These are phyloP conservation scores for Smittia sp. DNA, from an alignment of 2,888 invertebrate species.

Conservation along the genomic window DNA sequence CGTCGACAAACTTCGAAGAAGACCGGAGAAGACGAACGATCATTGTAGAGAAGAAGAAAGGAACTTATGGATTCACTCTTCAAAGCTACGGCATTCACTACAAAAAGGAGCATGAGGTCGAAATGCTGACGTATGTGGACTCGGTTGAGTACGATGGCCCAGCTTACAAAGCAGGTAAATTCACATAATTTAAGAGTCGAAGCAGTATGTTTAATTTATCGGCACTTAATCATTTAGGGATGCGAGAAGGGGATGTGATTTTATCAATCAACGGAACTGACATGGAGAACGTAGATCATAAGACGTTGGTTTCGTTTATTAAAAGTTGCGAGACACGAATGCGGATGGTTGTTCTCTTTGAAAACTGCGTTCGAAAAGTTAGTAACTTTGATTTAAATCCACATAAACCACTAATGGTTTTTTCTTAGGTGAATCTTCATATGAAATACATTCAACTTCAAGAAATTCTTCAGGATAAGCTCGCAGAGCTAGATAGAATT, in stretches of 20 bases:
- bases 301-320: constrained; percentile 87
- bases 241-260: constrained; percentile 95
- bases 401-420: too few relatives aligned
- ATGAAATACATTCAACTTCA: constrained; percentile 90
- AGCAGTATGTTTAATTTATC: too few relatives aligned
- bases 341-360: constrained; percentile 95
- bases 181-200: neutral
- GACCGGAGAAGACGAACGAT: constrained; percentile 87
- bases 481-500: constrained; percentile 79
- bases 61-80: constrained; percentile 90
- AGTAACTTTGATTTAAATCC: constrained; percentile 49
- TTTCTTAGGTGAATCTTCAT: constrained; percentile 64
- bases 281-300: constrained; percentile 93
- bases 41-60: constrained; percentile 85
- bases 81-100: constrained; percentile 98
- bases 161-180: constrained; percentile 68
- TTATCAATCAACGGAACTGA: constrained; percentile 93
- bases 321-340: constrained; percentile 80
- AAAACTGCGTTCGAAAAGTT: constrained; percentile 93
- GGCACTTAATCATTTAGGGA: constrained; percentile 57
- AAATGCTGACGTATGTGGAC: constrained; percentile 96
- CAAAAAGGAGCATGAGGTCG: constrained; percentile 88
- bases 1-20: constrained; percentile 72
- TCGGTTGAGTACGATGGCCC: constrained; percentile 92
- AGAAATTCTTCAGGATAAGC: constrained; percentile 76